A percentile compares a stretch with the other conserved stretches of the same genome.
phyloP scores from a whole-genome alignment of 2,888 invertebrate species.

The Euplagia quadripunctaria region DNA sequence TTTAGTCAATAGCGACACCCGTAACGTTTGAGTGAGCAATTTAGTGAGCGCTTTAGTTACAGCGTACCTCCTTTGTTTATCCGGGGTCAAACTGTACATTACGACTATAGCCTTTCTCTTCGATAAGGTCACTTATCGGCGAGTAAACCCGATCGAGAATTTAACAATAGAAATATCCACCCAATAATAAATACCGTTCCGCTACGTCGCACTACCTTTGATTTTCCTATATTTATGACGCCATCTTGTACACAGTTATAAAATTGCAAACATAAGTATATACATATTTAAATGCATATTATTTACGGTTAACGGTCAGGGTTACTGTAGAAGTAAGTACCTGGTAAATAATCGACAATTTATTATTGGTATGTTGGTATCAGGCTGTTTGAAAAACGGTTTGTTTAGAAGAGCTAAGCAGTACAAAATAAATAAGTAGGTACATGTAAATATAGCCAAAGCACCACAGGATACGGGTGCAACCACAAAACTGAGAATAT shows the following conservation, averaged over 20 bases:
- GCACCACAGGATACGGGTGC: too few species aligned
- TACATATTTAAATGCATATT: background rate
- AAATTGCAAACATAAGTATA: background rate
- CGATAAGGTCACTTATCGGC: slow-evolving; percentile 55
- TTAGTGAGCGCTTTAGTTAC: slow-evolving; percentile 51
- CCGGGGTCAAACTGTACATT: slow-evolving; percentile 46
- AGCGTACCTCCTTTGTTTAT: slow-evolving; percentile 54
- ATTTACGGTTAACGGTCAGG: too few species aligned
- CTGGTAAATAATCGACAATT: background rate
- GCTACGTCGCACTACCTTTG: slow-evolving; percentile 27
- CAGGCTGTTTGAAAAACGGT: too few species aligned
- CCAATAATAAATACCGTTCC: slow-evolving; percentile 32
- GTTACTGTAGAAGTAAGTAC: background rate
- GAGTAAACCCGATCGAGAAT: slow-evolving; percentile 42
- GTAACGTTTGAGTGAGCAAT: slow-evolving; percentile 56
- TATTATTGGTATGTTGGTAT: too few species aligned
- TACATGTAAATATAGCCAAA: too few species aligned
- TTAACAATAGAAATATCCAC: slow-evolving; percentile 41
- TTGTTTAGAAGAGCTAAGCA: too few species aligned
- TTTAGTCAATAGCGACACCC: slow-evolving; percentile 52
- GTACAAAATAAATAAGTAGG: too few species aligned
- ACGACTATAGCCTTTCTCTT: slow-evolving; percentile 43
- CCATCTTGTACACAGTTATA: background rate
- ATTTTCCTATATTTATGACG: slow-evolving; percentile 32
- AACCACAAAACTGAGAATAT: too few species aligned